Conservation (phyloP, 2,888 invertebrate species). For the Eudasyphora cyanicolor region DNA sequence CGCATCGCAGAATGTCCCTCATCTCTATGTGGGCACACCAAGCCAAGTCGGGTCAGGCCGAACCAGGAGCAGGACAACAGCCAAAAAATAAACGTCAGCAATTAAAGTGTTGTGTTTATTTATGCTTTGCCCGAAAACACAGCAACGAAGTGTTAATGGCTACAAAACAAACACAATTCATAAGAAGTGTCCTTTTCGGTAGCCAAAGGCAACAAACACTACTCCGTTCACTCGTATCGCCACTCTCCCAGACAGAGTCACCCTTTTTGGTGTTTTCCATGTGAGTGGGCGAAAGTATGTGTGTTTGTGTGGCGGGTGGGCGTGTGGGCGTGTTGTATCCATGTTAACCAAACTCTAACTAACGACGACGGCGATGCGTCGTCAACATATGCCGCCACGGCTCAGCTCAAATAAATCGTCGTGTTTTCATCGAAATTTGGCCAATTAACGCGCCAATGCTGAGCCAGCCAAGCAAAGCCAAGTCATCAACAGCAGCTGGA, state of each 20-base stretch:
- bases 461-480: slow-evolving; percentile 43
- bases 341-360: slow-evolving; percentile 35
- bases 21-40: neutral
- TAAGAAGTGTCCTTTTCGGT: slow-evolving; percentile 62
- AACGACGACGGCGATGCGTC: slow-evolving; percentile 50
- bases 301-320: slow-evolving; percentile 15
- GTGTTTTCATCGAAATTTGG: slow-evolving; percentile 76
- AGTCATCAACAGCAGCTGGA: slow-evolving; percentile 52
- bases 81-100: slow-evolving; percentile 31
- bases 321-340: neutral
- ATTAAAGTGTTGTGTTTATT: slow-evolving; percentile 27
- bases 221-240: too few relatives aligned
- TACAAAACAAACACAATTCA: slow-evolving; percentile 61
- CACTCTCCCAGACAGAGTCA: slow-evolving; percentile 29
- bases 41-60: neutral
- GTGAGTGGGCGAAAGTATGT: slow-evolving; percentile 7
- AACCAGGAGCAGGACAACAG: too few relatives aligned
- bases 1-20: neutral
- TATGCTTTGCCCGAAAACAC: neutral
- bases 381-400: slow-evolving; percentile 54
- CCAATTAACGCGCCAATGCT: slow-evolving; percentile 70
- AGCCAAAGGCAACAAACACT: slow-evolving; percentile 61
- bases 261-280: slow-evolving; percentile 40
- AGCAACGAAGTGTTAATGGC: slow-evolving; percentile 58
- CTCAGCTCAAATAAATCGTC: slow-evolving; percentile 63